These are phyloP conservation scores for Junonia oenone DNA, from an alignment of 2,888 invertebrate genomes.

Conservation along the genomic window DNA sequence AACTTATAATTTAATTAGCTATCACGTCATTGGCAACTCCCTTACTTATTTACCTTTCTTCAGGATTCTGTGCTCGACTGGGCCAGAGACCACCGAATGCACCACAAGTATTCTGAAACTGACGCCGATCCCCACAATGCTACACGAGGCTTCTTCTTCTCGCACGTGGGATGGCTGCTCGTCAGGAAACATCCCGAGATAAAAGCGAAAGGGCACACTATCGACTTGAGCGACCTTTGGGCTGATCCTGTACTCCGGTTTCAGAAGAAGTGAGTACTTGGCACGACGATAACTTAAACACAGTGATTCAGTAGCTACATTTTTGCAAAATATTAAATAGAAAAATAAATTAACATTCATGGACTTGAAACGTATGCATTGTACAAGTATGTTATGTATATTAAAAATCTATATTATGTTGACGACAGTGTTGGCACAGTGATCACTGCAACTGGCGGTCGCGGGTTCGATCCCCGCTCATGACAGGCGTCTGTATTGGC, in stretches of 20 bases:
- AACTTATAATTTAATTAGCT: too few species aligned
- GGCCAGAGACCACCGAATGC: conserved; percentile 90
- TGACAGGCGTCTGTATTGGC: too few species aligned
- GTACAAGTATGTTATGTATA: too few species aligned
- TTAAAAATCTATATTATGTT: too few species aligned
- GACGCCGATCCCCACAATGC: conserved; percentile 97
- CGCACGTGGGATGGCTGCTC: conserved; percentile 96
- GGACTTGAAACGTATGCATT: too few species aligned
- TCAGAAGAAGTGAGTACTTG: conserved; percentile 87
- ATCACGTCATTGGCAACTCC: neutral
- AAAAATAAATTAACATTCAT: too few species aligned
- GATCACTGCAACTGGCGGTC: too few species aligned
- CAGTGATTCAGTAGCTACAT: too few species aligned
- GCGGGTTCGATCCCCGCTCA: too few species aligned
- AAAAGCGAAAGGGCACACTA: conserved; percentile 88
- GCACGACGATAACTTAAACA: too few species aligned
- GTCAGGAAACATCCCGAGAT: conserved; percentile 95
- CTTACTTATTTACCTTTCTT: neutral
- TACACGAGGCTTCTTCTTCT: conserved; percentile 95
- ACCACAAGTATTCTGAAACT: conserved; percentile 96
- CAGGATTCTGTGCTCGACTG: conserved; percentile 88
- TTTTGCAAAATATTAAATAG: too few species aligned
- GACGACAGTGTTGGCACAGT: too few species aligned
- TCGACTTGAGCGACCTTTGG: conserved; percentile 91
- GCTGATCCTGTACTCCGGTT: conserved; percentile 88